Evolutionary conservation across 2,797 vertebrate species (phyloP).

Genomic region (Falco novaeseelandiae): DNA sequence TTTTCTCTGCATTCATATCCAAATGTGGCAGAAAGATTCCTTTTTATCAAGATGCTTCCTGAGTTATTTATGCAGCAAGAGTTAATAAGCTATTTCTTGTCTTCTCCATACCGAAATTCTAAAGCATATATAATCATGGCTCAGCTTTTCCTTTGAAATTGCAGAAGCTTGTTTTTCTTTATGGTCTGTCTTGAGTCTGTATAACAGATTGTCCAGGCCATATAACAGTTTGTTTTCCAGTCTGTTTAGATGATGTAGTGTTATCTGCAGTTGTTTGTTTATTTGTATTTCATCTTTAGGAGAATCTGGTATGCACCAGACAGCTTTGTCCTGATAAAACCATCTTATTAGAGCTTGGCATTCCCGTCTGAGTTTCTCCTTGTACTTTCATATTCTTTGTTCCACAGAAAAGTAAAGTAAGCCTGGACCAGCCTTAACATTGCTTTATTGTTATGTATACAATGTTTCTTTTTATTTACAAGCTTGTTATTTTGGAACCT

Average conservation of each 20-base stretch:
- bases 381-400: conserved; percentile 3
- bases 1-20: neutral
- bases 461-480: neutral
- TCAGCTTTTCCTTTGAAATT: conserved; percentile 33
- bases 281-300: conserved; percentile 56
- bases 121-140: neutral
- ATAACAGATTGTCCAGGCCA: conserved; percentile 45
- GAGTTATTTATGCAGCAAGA: neutral
- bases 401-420: neutral
- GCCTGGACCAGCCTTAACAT: neutral
- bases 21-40: neutral
- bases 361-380: conserved; percentile 8
- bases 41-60: neutral
- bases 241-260: conserved; percentile 44
- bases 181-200: conserved; percentile 19
- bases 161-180: conserved; percentile 46
- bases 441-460: neutral
- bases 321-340: conserved; percentile 44
- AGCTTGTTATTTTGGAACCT: neutral
- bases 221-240: conserved; percentile 60
- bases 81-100: neutral
- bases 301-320: conserved; percentile 46
- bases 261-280: conserved; percentile 63
- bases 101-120: neutral
- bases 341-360: conserved; percentile 29